Conservation (phyloP, 2,113 vertebrate genomes). For the Echinops telfairi region DNA sequence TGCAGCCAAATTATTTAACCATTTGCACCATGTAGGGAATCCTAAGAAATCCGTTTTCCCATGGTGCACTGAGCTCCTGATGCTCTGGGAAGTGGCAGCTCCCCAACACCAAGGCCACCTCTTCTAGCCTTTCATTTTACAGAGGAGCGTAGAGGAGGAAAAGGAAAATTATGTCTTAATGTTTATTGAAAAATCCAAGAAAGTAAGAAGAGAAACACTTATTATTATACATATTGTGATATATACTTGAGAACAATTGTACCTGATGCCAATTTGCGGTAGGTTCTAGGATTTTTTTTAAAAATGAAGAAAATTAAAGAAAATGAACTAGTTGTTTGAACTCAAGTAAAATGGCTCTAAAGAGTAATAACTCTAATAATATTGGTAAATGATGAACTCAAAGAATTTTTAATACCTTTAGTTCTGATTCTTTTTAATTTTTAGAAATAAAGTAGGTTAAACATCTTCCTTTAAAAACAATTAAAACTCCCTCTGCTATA, state of each 20-base stretch:
- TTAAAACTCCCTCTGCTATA: conserved; percentile 64
- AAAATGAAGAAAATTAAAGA: neutral
- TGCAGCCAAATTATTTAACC: neutral
- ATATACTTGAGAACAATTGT: conserved; percentile 58
- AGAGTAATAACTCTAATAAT: conserved; percentile 66
- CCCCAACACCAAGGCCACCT: neutral
- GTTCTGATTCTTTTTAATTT: conserved; percentile 58
- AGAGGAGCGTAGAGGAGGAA: conserved; percentile 11
- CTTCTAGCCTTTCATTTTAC: neutral
- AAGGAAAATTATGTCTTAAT: conserved; percentile 46
- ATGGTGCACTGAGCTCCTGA: neutral
- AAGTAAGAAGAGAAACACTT: conserved; percentile 8
- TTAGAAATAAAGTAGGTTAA: conserved; percentile 69
- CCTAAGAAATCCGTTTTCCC: neutral
- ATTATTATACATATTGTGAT: conserved; percentile 48
- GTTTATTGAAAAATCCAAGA: conserved; percentile 60
- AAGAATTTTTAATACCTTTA: conserved; percentile 56
- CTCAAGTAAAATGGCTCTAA: conserved; percentile 58
- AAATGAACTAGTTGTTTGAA: conserved; percentile 27
- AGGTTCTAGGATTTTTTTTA: neutral
- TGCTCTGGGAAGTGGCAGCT: neutral
- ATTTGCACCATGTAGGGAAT: neutral
- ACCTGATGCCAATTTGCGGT: conserved; percentile 48
- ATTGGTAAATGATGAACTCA: conserved; percentile 59
- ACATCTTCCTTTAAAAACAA: conserved; percentile 68